Evolutionary conservation across 1,140 invertebrate species (phyloP), one percentile per base, ranked within the genome.

Genomic region (Idris sp.): DNA sequence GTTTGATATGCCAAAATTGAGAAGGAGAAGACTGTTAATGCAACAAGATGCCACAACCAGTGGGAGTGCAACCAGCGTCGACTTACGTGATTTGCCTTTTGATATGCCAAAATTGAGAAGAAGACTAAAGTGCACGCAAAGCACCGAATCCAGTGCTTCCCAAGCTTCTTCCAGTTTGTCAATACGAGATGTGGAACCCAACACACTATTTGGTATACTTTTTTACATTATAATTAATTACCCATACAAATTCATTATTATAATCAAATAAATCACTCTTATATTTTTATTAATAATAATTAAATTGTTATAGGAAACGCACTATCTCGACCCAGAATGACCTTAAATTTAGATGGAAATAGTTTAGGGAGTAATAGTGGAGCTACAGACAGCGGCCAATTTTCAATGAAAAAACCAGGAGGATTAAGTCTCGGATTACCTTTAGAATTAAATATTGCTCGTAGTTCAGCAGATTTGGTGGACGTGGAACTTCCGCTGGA

Each of bases 1-100:
- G 0, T 96, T 96, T 76, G 94, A 96, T 73, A 96, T 96, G 94
- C 94, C 95, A n/a, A 96, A 96, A 81, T 83, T 96, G 44, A 87
- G 94, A 33, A 89, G 94, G 36, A 90, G 92, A 82, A 89, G 93
- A 64, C 83, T 87, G 11, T 78, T 87, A 10, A 81, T 86, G 79
- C 83, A 87, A 35, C 86, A 91, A 71, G 89, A 90, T 28, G 89
- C 89, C 5, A 91, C 90, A 33, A 93, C 92, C 22, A 92, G 92
- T 9, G 90, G 91, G 26, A 93, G 92, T 74, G 90, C 91, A 13
- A 92, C 91, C 1, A 92, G 91, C 4, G 92, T 94, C 7, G 94
- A 95, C 79, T 86, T 95, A 1, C 89, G 91, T 36, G 91, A 95
- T 78, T 88, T 96, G 62, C 94, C 95, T 10, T 96, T 96, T 80